Evolutionary conservation across 2,888 invertebrate species (phyloP), one percentile per base, ranked within the genome.

Genomic region (Mimumesa dahlbomi): DNA sequence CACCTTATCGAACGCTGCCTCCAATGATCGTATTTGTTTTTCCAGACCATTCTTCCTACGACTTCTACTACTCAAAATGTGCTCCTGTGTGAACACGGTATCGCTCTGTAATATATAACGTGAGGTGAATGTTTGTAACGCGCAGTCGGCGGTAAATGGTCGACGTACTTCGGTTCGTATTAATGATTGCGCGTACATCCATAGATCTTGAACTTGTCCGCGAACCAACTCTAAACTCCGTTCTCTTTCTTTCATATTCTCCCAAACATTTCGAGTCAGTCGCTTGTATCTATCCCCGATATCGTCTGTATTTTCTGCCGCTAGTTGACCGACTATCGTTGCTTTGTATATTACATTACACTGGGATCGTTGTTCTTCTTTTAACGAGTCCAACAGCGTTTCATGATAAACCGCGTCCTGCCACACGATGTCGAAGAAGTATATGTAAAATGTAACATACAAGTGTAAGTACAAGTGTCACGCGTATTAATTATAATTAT

Each of bases 341-440:
- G 93, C 92, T 18, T 91, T 92, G 85, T 93, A 91, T 77, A 94
- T 90, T 68, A 93, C 92, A 79, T 91, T 91, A 42, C 92, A 92
- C 87, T 94, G 94, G 7, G 90, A 90, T 38, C 91, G 87, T 65
- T 92, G 92, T 82, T 94, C 93, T 21, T 91, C 82, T 77, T 91
- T 91, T 46, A 94, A 85, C 0, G 92, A 91, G 34, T 91, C 91
- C 56, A 94, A 84, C 2, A 94, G 92, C 0, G 92, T 92, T 46
- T 93, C 93, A 77, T 93, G 94, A 81, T 93, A 93, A 5, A 92
- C 90, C 0, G 93, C 91, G 82, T 94, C 94, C 94, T 93, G 79
- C 29, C 13, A 16, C 48, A 38, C 73, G 68, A 40, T 59, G 3
- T 25, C 25, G 7, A n/a, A n/a, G n/a, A n/a, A n/a, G n/a, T n/a